Conservation (phyloP, 2,888 invertebrate genomes). For the Cheiracanthium punctorium region DNA sequence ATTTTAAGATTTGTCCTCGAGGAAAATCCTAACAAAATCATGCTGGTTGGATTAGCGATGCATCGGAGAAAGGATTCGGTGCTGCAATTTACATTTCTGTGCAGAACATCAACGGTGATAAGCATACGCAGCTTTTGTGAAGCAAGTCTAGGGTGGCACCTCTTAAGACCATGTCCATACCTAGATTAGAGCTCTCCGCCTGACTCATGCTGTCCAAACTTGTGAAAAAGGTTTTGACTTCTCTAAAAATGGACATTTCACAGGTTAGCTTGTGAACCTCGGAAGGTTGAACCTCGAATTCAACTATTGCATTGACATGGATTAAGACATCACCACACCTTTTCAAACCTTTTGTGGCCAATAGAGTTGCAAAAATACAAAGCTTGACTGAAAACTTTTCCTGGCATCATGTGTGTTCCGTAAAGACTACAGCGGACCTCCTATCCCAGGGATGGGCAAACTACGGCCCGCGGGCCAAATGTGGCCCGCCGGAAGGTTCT, state of each 20-base stretch:
- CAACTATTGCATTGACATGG: not conserved
- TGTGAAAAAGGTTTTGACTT: not conserved
- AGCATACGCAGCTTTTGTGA: not conserved
- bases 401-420: conserved; percentile 73
- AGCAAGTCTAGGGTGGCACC: conserved; percentile 12
- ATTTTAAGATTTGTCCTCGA: not conserved
- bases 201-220: conserved; percentile 18
- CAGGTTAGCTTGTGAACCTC: not conserved
- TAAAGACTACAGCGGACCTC: conserved; percentile 74
- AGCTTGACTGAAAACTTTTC: conserved; percentile 47
- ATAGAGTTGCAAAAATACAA: conserved; percentile 72
- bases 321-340: not conserved
- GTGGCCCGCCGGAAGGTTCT: no score
- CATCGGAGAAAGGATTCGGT: conserved; percentile 17
- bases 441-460: no score
- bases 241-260: not conserved
- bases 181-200: conserved; percentile 27
- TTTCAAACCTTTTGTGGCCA: conserved; percentile 72
- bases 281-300: no score
- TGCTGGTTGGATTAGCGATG: not conserved
- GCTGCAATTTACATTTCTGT: not conserved
- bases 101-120: not conserved
- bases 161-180: conserved; percentile 5
- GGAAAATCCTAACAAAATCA: not conserved
- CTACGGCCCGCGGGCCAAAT: no score